Conservation (phyloP, 2,113 vertebrate species). For the Thermophis baileyi region DNA sequence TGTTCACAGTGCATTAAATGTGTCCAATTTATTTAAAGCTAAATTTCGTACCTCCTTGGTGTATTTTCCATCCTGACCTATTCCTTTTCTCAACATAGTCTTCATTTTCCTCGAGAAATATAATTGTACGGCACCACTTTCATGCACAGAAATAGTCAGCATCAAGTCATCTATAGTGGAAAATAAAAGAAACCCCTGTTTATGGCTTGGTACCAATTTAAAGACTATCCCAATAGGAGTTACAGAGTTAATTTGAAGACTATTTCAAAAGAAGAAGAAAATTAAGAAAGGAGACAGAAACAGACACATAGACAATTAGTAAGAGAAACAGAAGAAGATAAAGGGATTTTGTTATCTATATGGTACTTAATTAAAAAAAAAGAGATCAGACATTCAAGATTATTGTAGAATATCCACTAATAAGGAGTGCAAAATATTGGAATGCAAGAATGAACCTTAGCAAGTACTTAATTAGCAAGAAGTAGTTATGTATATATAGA, state of each 20-base stretch:
- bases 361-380: background rate
- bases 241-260: background rate
- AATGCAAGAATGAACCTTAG: background rate
- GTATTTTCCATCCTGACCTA: slow-evolving; percentile 17
- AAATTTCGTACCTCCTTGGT: background rate
- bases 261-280: background rate
- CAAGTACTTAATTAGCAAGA: background rate
- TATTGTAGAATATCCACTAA: background rate
- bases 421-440: background rate
- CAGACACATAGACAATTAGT: background rate
- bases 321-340: background rate
- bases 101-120: slow-evolving; percentile 3
- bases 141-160: background rate
- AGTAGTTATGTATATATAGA: background rate
- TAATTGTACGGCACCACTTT: slow-evolving; percentile 2
- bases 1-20: slow-evolving; percentile 28
- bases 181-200: background rate
- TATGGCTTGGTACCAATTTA: background rate
- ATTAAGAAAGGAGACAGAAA: background rate
- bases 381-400: background rate
- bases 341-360: background rate
- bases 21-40: slow-evolving; percentile 16
- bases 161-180: background rate
- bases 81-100: slow-evolving; percentile 10
- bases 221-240: background rate